Evolutionary conservation across 2,113 vertebrate genomes (phyloP).

Genomic region (Ceyx cyanopectus): DNA sequence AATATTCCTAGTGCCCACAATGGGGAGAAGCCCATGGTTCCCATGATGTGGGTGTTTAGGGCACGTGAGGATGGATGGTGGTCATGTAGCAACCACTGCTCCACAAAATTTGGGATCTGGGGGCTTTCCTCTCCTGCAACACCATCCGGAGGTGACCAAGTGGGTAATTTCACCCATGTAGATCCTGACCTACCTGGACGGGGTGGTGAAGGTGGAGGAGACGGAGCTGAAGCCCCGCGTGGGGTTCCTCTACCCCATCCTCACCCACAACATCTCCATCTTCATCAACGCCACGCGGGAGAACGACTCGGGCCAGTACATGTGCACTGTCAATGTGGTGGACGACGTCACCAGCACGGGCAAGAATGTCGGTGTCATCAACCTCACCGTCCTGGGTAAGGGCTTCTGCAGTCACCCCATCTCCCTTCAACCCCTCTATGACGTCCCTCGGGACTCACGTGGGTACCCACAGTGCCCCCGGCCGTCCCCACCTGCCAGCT

Average conservation of each 20-base stretch:
- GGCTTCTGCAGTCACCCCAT: rapidly evolving
- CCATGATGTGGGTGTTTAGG: background rate
- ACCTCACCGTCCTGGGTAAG: constrained; percentile 86
- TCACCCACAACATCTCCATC: constrained; percentile 85
- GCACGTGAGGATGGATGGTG: background rate
- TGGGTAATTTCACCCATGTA: background rate
- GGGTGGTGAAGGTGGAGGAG: constrained; percentile 71
- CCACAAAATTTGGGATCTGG: background rate
- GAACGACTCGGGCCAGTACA: constrained; percentile 85
- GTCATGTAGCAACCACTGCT: background rate
- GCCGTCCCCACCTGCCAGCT: constrained; percentile 84
- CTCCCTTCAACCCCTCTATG: rapidly evolving
- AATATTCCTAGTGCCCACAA: rapidly evolving
- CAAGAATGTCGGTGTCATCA: constrained; percentile 62
- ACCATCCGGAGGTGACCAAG: rapidly evolving
- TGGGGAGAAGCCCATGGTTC: background rate
- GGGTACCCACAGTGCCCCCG: constrained; percentile 83
- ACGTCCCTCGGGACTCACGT: rapidly evolving
- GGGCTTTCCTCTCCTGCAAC: background rate
- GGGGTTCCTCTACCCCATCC: constrained; percentile 80
- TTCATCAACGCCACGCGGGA: constrained; percentile 86
- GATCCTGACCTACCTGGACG: constrained; percentile 83
- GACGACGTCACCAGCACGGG: constrained; percentile 49
- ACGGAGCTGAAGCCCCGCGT: constrained; percentile 72
- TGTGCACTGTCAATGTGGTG: constrained; percentile 83